A percentile compares a stretch with the other conserved stretches of the same genome.
These are phyloP conservation scores for Aurelia coerulea DNA, from an alignment of 30 jellyfish, hydroid and myxozoan genomes.

Conservation along the genomic window DNA sequence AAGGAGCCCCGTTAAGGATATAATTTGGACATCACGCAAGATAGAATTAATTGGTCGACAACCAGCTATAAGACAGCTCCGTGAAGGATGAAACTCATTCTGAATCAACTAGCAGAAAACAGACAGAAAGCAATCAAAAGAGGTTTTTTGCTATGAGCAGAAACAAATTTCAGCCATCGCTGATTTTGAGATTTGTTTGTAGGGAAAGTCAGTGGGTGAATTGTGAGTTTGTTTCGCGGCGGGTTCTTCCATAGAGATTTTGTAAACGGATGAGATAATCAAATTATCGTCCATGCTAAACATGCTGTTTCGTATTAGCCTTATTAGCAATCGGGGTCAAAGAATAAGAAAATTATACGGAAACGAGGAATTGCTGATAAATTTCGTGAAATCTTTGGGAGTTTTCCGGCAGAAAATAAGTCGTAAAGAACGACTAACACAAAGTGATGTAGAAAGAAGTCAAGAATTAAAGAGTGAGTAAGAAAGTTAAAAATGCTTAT, in stretches of 20 bases:
- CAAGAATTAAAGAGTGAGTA: background rate
- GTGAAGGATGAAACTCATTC: too few species aligned
- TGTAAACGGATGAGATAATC: constrained; percentile 68
- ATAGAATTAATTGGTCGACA: too few species aligned
- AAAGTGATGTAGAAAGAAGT: background rate
- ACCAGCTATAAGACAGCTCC: too few species aligned
- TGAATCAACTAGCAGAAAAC: too few species aligned
- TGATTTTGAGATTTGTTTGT: constrained; percentile 28
- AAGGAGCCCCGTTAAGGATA: too few species aligned
- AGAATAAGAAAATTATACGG: too few species aligned
- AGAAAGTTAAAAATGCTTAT: background rate
- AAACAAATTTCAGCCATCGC: background rate
- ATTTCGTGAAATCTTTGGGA: too few species aligned
- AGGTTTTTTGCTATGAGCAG: too few species aligned
- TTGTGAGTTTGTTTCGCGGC: constrained; percentile 25
- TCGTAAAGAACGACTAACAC: background rate
- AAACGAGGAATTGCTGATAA: too few species aligned
- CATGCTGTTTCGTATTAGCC: constrained; percentile 1
- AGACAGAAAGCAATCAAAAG: too few species aligned
- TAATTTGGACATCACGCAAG: background rate
- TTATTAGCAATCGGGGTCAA: constrained; percentile 5
- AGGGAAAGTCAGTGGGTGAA: constrained; percentile 44
- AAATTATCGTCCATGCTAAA: constrained; percentile 33
- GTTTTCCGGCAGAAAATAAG: too few species aligned
- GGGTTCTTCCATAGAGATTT: constrained; percentile 48